phyloP scores from a whole-genome alignment of 23 tunicate genomes.

The Trididemnum miniatum region DNA sequence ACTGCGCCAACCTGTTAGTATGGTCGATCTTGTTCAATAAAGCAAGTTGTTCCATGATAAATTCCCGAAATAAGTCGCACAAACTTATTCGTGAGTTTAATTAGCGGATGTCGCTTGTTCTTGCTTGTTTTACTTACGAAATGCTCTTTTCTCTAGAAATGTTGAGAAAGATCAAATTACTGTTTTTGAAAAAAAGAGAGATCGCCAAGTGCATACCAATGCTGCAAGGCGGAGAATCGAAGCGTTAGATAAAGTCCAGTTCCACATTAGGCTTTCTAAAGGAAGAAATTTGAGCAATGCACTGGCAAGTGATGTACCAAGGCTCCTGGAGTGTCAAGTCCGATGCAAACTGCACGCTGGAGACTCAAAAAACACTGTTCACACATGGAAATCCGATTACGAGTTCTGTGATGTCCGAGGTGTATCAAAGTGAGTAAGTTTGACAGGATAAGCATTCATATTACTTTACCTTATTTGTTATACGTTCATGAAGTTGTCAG shows the following conservation, averaged over 20 bases:
- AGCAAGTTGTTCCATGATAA: too few relatives aligned
- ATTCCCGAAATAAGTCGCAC: too few relatives aligned
- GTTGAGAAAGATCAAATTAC: neutral
- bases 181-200: neutral
- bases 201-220: neutral
- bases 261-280: neutral
- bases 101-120: too few relatives aligned
- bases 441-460: neutral
- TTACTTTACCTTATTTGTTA: too few relatives aligned
- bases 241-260: neutral
- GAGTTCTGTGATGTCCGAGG: neutral
- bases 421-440: neutral
- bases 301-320: neutral
- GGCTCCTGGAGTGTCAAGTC: neutral
- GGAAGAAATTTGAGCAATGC: neutral
- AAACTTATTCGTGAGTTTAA: too few relatives aligned
- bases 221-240: neutral
- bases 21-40: too few relatives aligned
- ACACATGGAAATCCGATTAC: neutral
- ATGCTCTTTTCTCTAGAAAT: neutral
- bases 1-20: too few relatives aligned
- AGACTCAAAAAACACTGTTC: neutral
- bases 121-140: neutral
- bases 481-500: too few relatives aligned
- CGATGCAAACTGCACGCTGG: neutral